Percentiles rank a stretch among this genome's conserved stretches.
These are phyloP conservation scores for Steatocranus sp. DNA, from an alignment of 2,797 vertebrate genomes.

Conservation along the genomic window DNA sequence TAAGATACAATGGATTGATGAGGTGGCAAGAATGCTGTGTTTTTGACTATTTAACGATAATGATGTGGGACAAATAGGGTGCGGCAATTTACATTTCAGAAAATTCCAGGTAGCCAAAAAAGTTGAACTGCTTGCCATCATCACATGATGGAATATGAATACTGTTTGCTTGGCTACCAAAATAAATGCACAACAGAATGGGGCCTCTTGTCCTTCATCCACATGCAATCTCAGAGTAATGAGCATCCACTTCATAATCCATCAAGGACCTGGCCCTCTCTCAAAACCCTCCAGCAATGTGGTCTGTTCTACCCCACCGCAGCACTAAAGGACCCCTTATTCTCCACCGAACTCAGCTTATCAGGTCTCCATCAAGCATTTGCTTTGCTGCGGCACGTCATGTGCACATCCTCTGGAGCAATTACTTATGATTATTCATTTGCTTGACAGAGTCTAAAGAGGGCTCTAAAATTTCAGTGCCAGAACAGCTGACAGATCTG, in stretches of 20 bases:
- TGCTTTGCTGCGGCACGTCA: slow-evolving; percentile 48
- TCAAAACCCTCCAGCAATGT: slow-evolving; percentile 76
- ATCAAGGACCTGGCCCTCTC: slow-evolving; percentile 79
- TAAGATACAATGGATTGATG: slow-evolving; percentile 53
- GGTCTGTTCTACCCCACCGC: slow-evolving; percentile 69
- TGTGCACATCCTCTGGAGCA: slow-evolving; percentile 64
- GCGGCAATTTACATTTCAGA: slow-evolving; percentile 30
- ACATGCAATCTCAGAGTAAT: slow-evolving; percentile 83
- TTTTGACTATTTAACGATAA: slow-evolving; percentile 50
- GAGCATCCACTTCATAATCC: slow-evolving; percentile 84
- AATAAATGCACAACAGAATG: slow-evolving; percentile 80
- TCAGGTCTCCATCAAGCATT: slow-evolving; percentile 67
- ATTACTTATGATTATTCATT: slow-evolving; percentile 75
- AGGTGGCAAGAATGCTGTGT: slow-evolving; percentile 59
- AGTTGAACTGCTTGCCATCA: slow-evolving; percentile 52
- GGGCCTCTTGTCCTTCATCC: slow-evolving; percentile 77
- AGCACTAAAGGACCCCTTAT: slow-evolving; percentile 68
- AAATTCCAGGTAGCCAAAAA: slow-evolving; percentile 62
- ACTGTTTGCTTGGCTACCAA: slow-evolving; percentile 74
- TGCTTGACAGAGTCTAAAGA: slow-evolving; percentile 59
- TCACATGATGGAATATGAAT: slow-evolving; percentile 67
- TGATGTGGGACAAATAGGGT: slow-evolving; percentile 9
- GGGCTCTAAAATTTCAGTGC: slow-evolving; percentile 51
- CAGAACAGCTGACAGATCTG: slow-evolving; percentile 55
- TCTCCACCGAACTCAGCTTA: slow-evolving; percentile 65